Evolutionary conservation across 2,888 invertebrate species (phyloP).

Genomic region (Oegoconia quadripuncta): DNA sequence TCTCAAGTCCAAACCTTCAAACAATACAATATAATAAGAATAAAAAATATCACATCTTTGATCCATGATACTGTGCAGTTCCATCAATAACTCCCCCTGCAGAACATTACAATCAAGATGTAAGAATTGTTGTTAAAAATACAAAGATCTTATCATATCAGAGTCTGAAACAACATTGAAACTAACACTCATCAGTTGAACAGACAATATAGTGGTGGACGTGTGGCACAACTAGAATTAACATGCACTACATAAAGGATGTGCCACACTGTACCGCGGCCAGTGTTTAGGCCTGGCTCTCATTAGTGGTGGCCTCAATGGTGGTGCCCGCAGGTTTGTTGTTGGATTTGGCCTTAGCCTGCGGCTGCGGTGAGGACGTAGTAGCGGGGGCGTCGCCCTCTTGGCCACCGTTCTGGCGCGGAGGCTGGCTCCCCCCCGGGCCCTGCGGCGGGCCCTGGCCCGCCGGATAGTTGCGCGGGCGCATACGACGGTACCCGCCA

Average conservation of each 20-base stretch:
- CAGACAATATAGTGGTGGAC: conserved; percentile 49
- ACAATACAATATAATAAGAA: conserved; percentile 25
- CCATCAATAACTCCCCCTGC: conserved; percentile 47
- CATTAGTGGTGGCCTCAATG: conserved; percentile 69
- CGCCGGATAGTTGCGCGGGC: conserved; percentile 55
- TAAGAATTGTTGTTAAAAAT: conserved; percentile 26
- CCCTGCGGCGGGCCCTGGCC: conserved; percentile 29
- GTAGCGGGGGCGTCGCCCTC: conserved; percentile 50
- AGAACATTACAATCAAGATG: conserved; percentile 33
- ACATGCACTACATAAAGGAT: conserved; percentile 54
- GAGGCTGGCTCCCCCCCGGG: conserved; percentile 25
- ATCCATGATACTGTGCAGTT: conserved; percentile 70
- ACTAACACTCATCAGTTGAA: conserved; percentile 58
- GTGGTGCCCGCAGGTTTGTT: conserved; percentile 57
- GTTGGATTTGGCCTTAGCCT: conserved; percentile 53
- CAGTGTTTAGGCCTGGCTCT: conserved; percentile 69
- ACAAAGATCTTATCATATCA: conserved; percentile 36
- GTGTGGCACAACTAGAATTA: conserved; percentile 58
- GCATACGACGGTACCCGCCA: conserved; percentile 57
- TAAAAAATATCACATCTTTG: conserved; percentile 72
- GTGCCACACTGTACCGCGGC: conserved; percentile 43
- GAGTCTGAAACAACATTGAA: conserved; percentile 50
- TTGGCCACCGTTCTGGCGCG: conserved; percentile 51
- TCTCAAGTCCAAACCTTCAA: conserved; percentile 16
- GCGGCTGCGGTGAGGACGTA: conserved; percentile 39